Evolutionary conservation across 1,140 invertebrate species (phyloP).

Genomic region (Thalassaphorura encarpata): DNA sequence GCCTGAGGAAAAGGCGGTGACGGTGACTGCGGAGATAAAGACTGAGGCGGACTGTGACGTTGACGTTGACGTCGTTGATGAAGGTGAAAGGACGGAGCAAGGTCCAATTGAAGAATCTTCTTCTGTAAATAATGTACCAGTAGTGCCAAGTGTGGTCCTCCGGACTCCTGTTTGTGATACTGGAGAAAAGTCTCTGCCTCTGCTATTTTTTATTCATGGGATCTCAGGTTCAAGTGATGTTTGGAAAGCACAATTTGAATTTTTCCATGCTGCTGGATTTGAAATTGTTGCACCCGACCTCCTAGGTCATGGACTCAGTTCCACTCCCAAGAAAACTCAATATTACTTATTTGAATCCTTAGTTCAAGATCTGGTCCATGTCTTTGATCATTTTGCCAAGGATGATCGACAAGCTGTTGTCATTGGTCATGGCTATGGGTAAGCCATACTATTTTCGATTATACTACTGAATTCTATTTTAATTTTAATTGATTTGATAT

Average conservation of each 20-base stretch:
- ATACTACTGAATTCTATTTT: background rate
- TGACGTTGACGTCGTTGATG: background rate
- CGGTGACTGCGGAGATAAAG: background rate
- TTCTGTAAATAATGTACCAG: background rate
- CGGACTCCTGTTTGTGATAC: background rate
- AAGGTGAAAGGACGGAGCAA: background rate
- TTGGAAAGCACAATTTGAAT: slow-evolving; percentile 52
- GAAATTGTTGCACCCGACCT: slow-evolving; percentile 60
- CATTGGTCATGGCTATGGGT: slow-evolving; percentile 56
- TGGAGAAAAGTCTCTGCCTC: slow-evolving; percentile 36
- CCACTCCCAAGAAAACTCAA: slow-evolving; percentile 45
- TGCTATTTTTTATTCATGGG: slow-evolving; percentile 60
- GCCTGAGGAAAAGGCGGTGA: too few relatives aligned
- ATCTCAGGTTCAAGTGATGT: slow-evolving; percentile 59
- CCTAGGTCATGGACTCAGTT: slow-evolving; percentile 60
- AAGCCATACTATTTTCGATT: slow-evolving; percentile 26
- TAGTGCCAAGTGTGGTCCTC: background rate
- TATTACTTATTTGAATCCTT: slow-evolving; percentile 57
- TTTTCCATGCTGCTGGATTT: slow-evolving; percentile 51
- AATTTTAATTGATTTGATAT: slow-evolving; percentile 1
- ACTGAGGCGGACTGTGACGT: background rate
- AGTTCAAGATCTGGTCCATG: slow-evolving; percentile 47
- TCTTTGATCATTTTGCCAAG: slow-evolving; percentile 52
- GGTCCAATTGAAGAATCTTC: background rate
- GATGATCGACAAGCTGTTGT: slow-evolving; percentile 42